Conservation (phyloP, 2,888 invertebrate genomes). For the Sarcophaga variegata region DNA sequence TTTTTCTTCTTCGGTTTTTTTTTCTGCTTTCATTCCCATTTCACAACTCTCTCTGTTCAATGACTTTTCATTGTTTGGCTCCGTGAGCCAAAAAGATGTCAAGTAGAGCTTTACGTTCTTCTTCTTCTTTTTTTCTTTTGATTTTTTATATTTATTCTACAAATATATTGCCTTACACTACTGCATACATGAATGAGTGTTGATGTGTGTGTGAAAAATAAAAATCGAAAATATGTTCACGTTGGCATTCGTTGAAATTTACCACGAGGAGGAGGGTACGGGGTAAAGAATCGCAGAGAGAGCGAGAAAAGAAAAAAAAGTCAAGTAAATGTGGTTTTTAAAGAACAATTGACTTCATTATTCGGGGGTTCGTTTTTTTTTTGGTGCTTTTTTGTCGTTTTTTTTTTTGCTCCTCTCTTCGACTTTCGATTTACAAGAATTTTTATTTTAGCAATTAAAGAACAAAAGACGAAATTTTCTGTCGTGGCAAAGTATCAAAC, state of each 20-base stretch:
- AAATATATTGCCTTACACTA: constrained; percentile 10
- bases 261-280: not conserved
- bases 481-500: not conserved
- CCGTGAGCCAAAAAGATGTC: constrained; percentile 67
- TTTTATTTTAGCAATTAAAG: constrained; percentile 62
- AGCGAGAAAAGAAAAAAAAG: constrained; percentile 7
- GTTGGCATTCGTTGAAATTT: constrained; percentile 57
- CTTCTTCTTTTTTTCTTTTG: not conserved
- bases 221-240: constrained; percentile 57
- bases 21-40: not conserved
- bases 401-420: not conserved
- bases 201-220: constrained; percentile 9
- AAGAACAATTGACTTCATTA: constrained; percentile 67
- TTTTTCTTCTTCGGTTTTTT: not conserved
- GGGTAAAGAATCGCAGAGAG: not conserved
- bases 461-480: constrained; percentile 44
- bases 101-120: constrained; percentile 61
- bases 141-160: not conserved
- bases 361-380: not conserved
- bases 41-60: constrained; percentile 62
- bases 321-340: constrained; percentile 62
- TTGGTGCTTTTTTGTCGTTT: not conserved
- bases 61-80: constrained; percentile 66
- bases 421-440: constrained; percentile 35
- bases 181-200: constrained; percentile 14